Evolutionary conservation across 2,113 vertebrate genomes (phyloP), one percentile per base, ranked within the genome.

Genomic region (Sus scrofa): DNA sequence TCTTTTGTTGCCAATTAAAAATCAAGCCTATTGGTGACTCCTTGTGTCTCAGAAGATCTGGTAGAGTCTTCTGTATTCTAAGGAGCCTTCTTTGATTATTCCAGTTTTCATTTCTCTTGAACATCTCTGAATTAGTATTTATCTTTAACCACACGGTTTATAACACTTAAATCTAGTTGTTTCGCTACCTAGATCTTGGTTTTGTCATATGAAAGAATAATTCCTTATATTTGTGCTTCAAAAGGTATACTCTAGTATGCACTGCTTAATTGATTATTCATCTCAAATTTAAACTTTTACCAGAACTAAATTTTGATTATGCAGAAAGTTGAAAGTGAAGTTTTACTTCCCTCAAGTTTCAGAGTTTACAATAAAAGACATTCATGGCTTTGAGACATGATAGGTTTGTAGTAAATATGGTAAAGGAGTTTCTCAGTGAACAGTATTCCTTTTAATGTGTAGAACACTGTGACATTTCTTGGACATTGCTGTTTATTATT

Each of bases 111-210:
- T 74, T 75, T 82, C 34, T 67, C n/a, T n/a, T 34, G 82, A 8
- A 18, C 16, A 32, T 92, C 63, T 75, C 32, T 50, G 37, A 78
- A 63, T 15, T 65, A 37, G 44, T 89, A 26, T 70, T 88, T 94
- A 27, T 77, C n/a, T 96, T 84, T 91, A 90, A 37, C 20, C 85
- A 73, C 18, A 37, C 10, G 83, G 30, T 87, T 92, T 70, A n/a
- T 78, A 83, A 65, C 32, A 56, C 3, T 73, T 67, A 93, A 60
- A 22, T 63, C 39, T 92, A 63, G n/a, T 70, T 85, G 15, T 87
- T 65, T 95, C 7, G 71, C 20, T 60, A 77, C 82, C 32, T 71
- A 62, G 19, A 62, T 92, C 70, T 86, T 50, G 85, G 60, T 77
- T 95, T 93, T 87, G 32, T 87, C 63, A 26, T 32, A 12, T 32